Evolutionary conservation across 2,113 vertebrate species (phyloP), one percentile per base, ranked within the genome.

Genomic region (Phylloscopus trochiloides): DNA sequence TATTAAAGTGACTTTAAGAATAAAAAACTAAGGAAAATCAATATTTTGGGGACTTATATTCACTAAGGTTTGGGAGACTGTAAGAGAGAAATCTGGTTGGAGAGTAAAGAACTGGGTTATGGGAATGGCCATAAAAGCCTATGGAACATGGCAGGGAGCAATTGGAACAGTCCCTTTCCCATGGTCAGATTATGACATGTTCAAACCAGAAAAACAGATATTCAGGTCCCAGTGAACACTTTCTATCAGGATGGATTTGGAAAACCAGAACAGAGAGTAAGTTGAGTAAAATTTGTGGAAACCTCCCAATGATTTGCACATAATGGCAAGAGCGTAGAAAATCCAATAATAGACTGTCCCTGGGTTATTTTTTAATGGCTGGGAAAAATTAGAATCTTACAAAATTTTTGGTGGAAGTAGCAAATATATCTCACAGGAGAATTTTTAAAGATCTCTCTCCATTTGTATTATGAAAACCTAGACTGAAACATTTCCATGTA

Each of bases 141-240:
- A 6, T 28, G 38, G 50, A n/a, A 65, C 43, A n/a, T 25, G 20
- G 7, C 3, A 52, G 8, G 20, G n/a, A 62, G 36, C 3, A 65
- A 26, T 48, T 13, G 11, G 47, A 67, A 51, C 4, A 18, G 12
- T 29, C 13, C 14, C 22, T 32, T 38, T 61, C 29, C 47, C 14
- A 25, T 20, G 31, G 61, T 6, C 36, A 72, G 40, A 45, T 4
- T 29, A 34, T 16, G 28, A 28, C 0, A 0, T 12, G 7, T 28
- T 71, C 32, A 70, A 50, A 51, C 5, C 3, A 6, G 21, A 59
- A 20, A 43, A 74, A 26, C 12, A 26, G 18, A 70, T 48, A 45
- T 31, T 40, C 34, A 32, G 3, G n/a, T 34, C 21, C 20, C 13
- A 20, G 15, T 14, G 68, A 83, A 63, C 28, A 19, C 9, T 68